Base-by-base conservation (phyloP, 2,888 invertebrate genomes). In the Mythimna pallens region DNA sequence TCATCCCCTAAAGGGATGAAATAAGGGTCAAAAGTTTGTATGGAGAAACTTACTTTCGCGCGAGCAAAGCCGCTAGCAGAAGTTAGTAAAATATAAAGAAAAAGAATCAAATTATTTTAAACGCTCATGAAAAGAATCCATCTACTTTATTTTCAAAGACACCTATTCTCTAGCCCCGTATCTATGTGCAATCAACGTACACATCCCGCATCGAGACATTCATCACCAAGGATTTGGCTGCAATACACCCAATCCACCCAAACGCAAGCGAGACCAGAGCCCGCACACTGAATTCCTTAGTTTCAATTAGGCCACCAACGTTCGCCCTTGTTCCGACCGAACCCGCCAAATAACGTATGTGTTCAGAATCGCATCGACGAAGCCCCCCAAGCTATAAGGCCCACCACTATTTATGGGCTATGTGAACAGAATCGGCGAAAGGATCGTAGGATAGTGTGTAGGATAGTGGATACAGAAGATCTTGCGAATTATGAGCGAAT, bases 241-340 rank as follows among this genome's bases (percentile, higher is more conserved):
- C 75, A 73, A 58, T 71, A 70, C 66, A 70, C 64, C 64, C 78
- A 65, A 69, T 74, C 59, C 66, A 70, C 62, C 64, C 81, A 65
- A 69, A 72, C 59, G 70, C 76, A 73, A 75, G 70, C 76, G 70
- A 67, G 30, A 47, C 65, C 40, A 66, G 30, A 75, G 55, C 73
- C 71, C 78, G 75, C 73, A 81, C 73, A 80, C 85, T 80, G 84
- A 85, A 87, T 87, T 84, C 78, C 87, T 81, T 84, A 85, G 81
- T 83, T 87, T 87, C 87, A 87, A 87, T 87, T 87, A 86, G 77
- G 78, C 78, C 73, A 81, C 83, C 76, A 73, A 76, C 80, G 71
- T 66, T 82, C 76, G 70, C 75, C 81, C 78, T 83, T 86, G 79
- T 77, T 84, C 77, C 76, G 62, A 65, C 70, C 68, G 74, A 59